phyloP scores from a whole-genome alignment of 2,113 vertebrate species.

The Laticauda colubrina region DNA sequence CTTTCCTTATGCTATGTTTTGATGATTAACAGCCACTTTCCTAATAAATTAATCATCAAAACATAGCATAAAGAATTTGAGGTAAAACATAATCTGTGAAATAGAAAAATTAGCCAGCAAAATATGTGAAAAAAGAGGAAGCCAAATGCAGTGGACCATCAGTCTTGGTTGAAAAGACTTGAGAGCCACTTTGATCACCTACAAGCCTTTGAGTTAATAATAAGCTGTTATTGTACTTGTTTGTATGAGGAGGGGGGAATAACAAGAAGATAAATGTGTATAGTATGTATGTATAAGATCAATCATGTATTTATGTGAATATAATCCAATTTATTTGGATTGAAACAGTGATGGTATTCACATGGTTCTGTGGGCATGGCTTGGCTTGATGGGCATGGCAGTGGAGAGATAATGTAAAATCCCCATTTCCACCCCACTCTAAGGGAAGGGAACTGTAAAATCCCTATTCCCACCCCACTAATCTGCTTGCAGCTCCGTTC shows the following conservation, averaged over 20 bases:
- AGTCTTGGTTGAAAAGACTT: neutral
- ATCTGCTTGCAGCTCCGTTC: no score
- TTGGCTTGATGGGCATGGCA: no score
- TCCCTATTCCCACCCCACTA: no score
- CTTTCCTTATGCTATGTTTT: neutral
- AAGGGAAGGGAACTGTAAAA: no score
- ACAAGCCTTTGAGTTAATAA: neutral
- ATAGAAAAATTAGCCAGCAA: neutral
- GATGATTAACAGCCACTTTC: no score
- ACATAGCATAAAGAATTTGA: neutral
- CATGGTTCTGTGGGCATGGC: no score
- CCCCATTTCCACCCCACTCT: no score
- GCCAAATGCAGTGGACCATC: neutral
- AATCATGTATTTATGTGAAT: neutral
- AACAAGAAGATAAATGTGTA: neutral
- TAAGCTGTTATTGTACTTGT: neutral
- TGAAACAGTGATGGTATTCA: no score
- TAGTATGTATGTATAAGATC: neutral
- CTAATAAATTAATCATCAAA: neutral
- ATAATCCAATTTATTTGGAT: neutral
- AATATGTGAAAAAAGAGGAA: neutral
- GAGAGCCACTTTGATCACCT: neutral
- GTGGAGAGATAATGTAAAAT: no score
- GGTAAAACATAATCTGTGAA: neutral
- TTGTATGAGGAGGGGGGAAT: neutral